Base-by-base conservation (phyloP, 1,140 invertebrate species). In the Alviniconcha marisindica region DNA sequence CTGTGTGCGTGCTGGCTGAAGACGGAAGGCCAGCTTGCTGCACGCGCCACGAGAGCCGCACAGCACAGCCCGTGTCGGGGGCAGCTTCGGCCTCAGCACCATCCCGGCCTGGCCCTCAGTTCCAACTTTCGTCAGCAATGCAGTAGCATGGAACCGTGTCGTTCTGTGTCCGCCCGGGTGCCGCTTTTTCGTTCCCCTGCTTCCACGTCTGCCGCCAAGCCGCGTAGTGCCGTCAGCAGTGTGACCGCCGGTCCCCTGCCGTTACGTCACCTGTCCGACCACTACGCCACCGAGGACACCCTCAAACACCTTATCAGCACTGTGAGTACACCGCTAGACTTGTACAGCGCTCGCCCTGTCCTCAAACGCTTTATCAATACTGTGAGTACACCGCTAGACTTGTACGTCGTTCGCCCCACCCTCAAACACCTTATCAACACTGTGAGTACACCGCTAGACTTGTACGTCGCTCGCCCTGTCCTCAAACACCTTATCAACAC, bases 101-200 rank as follows among this genome's bases (percentile, higher is more conserved):
- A 14, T 5, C 54, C 14, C 21, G 54, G n/a, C n/a, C n/a, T n/a
- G n/a, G n/a, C 44, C 63, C 63, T 66, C 44, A 81, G 71, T 73
- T 83, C 81, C 84, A 77, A 80, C 79, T 81, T 84, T 84, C 81
- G 83, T 79, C 51, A 73, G 79, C 63, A 15, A 66, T 80, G 83
- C 73, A 66, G 44, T 81, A 83, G 73, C 44, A 86, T 86, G 85
- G 85, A 86, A 86, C 82, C 83, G 85, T 86, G 85, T 86, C 85
- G 82, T 86, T 86, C 85, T 78, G 77, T 56, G 51, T 56, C 77
- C 77, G 77, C 36, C 44, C 28, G 77, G 77, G 77, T 78, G 54
- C 56, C 77, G 21, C 28, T 31, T 63, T 78, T 78, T 78, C 77
- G 77, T 51, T 66, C 63, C 31, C 31, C 63, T 28, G 24, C 63